Conservation (phyloP, 1,140 invertebrate species). For the Laodelphax striatellus region DNA sequence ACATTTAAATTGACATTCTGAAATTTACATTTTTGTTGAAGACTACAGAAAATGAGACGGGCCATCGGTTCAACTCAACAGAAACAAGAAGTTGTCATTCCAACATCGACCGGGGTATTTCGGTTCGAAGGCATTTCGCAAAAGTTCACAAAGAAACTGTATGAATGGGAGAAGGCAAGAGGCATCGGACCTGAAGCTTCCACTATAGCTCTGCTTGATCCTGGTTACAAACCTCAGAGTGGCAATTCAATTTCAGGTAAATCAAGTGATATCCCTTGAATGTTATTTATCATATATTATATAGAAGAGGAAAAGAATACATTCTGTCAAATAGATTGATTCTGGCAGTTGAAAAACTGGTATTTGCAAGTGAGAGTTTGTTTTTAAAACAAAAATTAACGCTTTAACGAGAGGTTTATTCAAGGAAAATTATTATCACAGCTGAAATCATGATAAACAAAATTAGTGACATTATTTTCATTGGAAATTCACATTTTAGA, state of each 20-base stretch:
- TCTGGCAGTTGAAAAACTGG: no score
- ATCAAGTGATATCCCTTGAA: background rate
- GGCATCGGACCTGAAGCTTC: slow-evolving; percentile 70
- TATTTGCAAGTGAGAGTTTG: no score
- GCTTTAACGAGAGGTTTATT: no score
- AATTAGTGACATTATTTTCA: background rate
- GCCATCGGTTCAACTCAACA: slow-evolving; percentile 40
- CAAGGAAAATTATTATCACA: background rate
- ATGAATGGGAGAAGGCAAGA: slow-evolving; percentile 80
- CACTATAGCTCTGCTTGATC: slow-evolving; percentile 60
- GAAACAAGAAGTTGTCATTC: slow-evolving; percentile 60
- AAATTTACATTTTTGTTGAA: slow-evolving; percentile 23
- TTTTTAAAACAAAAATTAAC: no score
- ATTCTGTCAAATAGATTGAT: no score
- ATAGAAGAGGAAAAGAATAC: no score
- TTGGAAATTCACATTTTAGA: background rate
- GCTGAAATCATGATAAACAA: background rate
- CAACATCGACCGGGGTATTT: slow-evolving; percentile 68
- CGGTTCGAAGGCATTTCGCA: slow-evolving; percentile 75
- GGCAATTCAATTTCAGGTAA: slow-evolving; percentile 6
- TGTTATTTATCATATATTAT: no score
- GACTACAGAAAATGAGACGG: slow-evolving; percentile 46
- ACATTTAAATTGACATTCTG: no score
- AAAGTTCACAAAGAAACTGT: slow-evolving; percentile 77
- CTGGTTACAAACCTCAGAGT: slow-evolving; percentile 36